These are phyloP conservation scores for Hyperopisus bebe DNA, from an alignment of 2,113 vertebrate genomes.

Conservation along the genomic window DNA sequence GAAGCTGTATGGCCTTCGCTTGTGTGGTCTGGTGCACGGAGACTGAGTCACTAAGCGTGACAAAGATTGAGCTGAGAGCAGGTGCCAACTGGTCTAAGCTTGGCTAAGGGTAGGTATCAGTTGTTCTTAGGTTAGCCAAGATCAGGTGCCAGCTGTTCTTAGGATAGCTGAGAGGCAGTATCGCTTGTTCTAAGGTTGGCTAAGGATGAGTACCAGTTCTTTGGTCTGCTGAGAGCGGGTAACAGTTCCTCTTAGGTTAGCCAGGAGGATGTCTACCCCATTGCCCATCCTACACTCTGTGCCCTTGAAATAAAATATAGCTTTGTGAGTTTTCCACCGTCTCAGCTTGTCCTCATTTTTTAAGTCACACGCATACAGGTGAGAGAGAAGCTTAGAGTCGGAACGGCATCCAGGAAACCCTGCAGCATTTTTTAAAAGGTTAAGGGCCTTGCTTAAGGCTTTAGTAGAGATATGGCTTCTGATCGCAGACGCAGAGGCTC, in stretches of 20 bases:
- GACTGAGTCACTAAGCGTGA: not conserved
- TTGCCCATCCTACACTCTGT: not conserved
- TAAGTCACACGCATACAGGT: not conserved
- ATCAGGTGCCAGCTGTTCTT: not conserved
- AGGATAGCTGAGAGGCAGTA: not conserved
- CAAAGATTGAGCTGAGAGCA: not conserved
- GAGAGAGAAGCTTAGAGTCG: not conserved
- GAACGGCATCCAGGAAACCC: not conserved
- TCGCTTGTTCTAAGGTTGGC: not conserved
- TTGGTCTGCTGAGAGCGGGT: not conserved
- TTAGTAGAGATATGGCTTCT: not conserved
- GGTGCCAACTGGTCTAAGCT: not conserved
- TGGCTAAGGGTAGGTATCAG: not conserved
- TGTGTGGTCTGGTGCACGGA: not conserved
- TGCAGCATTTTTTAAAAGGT: not conserved
- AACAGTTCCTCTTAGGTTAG: not conserved
- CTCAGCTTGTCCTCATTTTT: not conserved
- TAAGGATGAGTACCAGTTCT: not conserved
- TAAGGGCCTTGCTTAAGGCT: not conserved
- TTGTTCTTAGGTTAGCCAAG: not conserved
- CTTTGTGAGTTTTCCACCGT: not conserved
- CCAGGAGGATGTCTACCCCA: not conserved
- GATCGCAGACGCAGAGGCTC: not conserved
- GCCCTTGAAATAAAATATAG: not conserved
- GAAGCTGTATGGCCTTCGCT: not conserved